A percentile compares a stretch with the other conserved stretches of the same genome.
phyloP scores from a whole-genome alignment of 2,888 invertebrate species.

The Folsomia candida region DNA sequence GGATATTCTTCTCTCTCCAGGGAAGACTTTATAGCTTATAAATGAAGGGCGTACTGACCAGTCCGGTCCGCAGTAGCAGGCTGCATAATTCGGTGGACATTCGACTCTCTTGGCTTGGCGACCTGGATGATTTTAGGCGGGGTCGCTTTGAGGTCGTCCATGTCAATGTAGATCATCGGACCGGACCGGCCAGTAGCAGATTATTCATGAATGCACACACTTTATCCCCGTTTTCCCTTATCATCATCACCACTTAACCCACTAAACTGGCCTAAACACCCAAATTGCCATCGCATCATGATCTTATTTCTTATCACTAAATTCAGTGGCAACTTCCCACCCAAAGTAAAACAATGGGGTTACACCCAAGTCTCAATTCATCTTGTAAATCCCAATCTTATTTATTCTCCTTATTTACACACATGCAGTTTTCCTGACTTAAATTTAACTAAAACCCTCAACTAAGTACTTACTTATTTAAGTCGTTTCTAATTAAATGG shows the following conservation, averaged over 20 bases:
- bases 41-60: not conserved
- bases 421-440: too few species aligned
- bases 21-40: not conserved
- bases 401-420: not conserved
- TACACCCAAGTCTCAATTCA: not conserved
- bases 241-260: too few species aligned
- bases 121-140: not conserved
- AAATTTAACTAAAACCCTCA: too few species aligned
- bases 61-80: not conserved
- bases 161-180: too few species aligned
- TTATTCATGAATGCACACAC: too few species aligned
- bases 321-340: not conserved
- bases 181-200: too few species aligned
- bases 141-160: not conserved
- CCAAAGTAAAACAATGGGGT: not conserved
- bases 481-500: too few species aligned
- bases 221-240: not conserved
- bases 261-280: not conserved
- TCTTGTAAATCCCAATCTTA: not conserved
- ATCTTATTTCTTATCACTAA: not conserved
- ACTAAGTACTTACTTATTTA: too few species aligned
- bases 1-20: not conserved
- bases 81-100: not conserved
- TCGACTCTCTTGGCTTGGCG: not conserved
- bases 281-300: too few species aligned